Percentiles rank a stretch among this genome's conserved stretches.
Evolutionary conservation across 2,113 vertebrate species (phyloP).

Genomic region (Cathartes aura): DNA sequence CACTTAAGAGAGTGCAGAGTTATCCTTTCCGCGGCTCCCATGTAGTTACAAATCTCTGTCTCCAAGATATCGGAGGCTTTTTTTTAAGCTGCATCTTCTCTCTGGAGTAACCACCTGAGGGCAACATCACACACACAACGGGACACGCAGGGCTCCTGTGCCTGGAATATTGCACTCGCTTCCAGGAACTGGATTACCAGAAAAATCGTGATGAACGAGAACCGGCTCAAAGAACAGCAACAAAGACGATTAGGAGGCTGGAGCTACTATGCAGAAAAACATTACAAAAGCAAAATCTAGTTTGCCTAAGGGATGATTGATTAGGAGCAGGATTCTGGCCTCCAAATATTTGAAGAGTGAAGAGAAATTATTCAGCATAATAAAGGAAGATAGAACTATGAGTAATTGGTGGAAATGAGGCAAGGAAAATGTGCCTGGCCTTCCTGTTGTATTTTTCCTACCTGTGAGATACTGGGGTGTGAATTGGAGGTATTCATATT

Average conservation of each 20-base stretch:
- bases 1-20: accelerated
- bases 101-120: conserved; percentile 55
- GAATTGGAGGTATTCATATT: neutral
- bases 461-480: neutral
- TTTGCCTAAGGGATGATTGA: conserved; percentile 25
- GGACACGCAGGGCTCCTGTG: neutral
- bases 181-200: neutral
- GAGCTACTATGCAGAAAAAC: neutral
- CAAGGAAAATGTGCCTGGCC: neutral
- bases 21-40: neutral
- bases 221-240: conserved; percentile 3
- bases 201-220: neutral
- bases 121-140: conserved; percentile 31
- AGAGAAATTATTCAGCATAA: neutral
- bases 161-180: neutral
- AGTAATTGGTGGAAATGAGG: conserved; percentile 5
- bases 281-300: conserved; percentile 25
- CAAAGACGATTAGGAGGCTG: neutral
- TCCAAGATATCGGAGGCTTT: neutral
- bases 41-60: neutral
- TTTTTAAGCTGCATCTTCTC: neutral
- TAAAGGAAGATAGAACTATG: neutral
- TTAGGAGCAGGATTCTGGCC: neutral
- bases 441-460: neutral
- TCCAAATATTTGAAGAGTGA: conserved; percentile 22